Conservation (phyloP, 2,113 vertebrate species). For the Piaya cayana region DNA sequence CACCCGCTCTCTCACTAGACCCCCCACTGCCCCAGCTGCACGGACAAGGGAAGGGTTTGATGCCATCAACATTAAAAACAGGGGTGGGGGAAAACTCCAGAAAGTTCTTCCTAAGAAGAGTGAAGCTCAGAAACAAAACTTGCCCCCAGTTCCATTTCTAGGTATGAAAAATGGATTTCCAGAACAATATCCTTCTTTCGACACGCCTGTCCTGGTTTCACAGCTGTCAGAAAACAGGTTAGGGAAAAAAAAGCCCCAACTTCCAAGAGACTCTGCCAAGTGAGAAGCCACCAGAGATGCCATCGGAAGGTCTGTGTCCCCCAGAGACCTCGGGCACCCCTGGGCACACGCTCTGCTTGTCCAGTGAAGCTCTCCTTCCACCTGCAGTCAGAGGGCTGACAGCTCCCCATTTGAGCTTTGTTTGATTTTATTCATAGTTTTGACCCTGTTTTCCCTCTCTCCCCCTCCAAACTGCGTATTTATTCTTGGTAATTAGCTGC, state of each 20-base stretch:
- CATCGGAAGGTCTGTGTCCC: background rate
- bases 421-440: background rate
- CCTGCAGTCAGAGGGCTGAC: background rate
- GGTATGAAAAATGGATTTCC: slow-evolving; percentile 31
- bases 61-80: background rate
- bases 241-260: background rate
- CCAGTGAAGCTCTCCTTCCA: background rate
- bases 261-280: background rate
- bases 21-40: background rate
- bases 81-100: rapidly evolving
- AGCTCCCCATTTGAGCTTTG: background rate
- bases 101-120: background rate
- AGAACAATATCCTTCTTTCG: slow-evolving; percentile 3
- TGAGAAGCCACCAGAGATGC: background rate
- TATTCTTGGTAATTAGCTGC: slow-evolving; percentile 8
- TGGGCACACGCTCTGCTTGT: rapidly evolving
- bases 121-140: background rate
- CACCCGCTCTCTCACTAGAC: rapidly evolving
- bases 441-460: background rate
- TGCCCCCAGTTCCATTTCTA: background rate
- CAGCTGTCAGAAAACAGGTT: background rate
- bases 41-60: background rate
- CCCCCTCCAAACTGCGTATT: background rate
- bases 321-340: background rate
- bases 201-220: slow-evolving; percentile 2